Conservation (phyloP, 1,140 invertebrate genomes). For the Paraescarpia echinospica region DNA sequence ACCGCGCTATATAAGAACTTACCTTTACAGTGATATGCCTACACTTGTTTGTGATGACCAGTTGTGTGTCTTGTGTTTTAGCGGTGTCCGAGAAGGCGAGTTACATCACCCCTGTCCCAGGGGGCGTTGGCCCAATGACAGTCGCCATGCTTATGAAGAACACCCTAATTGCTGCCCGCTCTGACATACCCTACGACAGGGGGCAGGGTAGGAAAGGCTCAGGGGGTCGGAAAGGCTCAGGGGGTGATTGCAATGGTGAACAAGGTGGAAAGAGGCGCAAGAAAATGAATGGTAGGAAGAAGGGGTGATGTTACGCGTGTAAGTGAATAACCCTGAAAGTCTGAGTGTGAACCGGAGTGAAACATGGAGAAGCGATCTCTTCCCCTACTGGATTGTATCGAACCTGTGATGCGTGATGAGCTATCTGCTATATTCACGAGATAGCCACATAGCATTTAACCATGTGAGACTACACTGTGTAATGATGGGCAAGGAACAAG, state of each 20-base stretch:
- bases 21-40: too few species aligned
- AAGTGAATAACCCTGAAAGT: background rate
- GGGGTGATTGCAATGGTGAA: too few species aligned
- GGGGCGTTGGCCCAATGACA: conserved; percentile 97
- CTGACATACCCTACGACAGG: background rate
- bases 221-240: background rate
- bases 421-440: too few species aligned
- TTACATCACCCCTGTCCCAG: conserved; percentile 95
- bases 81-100: conserved; percentile 75
- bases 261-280: background rate
- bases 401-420: background rate
- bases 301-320: background rate
- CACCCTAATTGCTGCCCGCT: conserved; percentile 86
- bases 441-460: too few species aligned
- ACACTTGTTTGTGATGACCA: background rate
- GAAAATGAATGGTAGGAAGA: background rate
- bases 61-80: conserved; percentile 36
- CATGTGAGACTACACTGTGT: background rate
- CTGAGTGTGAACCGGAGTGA: background rate
- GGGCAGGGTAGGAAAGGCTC: background rate
- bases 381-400: background rate
- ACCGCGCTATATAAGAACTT: too few species aligned
- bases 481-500: background rate
- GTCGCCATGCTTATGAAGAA: conserved; percentile 98
- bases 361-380: background rate